Conservation (phyloP, 2,888 invertebrate genomes). For the Bombyx huttoni region DNA sequence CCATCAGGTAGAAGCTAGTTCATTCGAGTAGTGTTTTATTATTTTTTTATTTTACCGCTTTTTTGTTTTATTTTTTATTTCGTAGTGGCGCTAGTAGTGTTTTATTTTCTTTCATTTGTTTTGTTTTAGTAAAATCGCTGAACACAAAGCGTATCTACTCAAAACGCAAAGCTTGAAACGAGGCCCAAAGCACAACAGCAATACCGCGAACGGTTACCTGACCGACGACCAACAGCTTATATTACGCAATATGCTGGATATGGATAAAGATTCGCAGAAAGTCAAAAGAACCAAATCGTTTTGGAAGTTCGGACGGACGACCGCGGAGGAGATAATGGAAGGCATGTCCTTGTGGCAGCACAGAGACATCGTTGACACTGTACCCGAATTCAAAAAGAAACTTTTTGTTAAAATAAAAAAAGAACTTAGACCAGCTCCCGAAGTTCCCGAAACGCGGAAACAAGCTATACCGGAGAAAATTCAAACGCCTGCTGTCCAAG, state of each 20-base stretch:
- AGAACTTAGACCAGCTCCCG: conserved; percentile 53
- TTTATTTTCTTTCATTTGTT: conserved; percentile 29
- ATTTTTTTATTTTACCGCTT: background rate
- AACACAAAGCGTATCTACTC: conserved; percentile 52
- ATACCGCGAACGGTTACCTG: conserved; percentile 55
- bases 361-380: conserved; percentile 83
- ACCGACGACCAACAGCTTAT: conserved; percentile 71
- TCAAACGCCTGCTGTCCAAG: conserved; percentile 13
- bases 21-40: background rate
- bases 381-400: conserved; percentile 66
- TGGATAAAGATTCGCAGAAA: conserved; percentile 75
- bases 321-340: conserved; percentile 82
- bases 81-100: conserved; percentile 24
- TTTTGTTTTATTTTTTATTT: conserved; percentile 3
- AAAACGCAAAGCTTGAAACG: conserved; percentile 65
- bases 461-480: conserved; percentile 34
- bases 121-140: conserved; percentile 57
- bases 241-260: conserved; percentile 60
- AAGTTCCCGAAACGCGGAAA: conserved; percentile 45
- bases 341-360: conserved; percentile 92
- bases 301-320: conserved; percentile 85
- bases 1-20: conserved; percentile 69
- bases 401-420: conserved; percentile 60
- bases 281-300: conserved; percentile 89
- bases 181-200: conserved; percentile 38